phyloP scores from a whole-genome alignment of 1,140 invertebrate genomes.

The Berghia stephanieae region DNA sequence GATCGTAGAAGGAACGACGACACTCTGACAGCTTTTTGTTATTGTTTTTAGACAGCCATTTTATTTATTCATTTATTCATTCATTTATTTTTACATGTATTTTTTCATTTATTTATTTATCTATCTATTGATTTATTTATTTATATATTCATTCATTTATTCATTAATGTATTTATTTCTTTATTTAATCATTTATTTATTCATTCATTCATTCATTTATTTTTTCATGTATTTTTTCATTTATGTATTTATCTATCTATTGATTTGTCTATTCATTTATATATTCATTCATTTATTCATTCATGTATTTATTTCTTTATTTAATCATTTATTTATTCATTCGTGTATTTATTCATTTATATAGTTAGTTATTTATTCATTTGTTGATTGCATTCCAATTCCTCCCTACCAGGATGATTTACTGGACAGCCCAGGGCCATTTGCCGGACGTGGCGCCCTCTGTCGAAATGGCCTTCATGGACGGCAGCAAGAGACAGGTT shows the following conservation, averaged over 20 bases:
- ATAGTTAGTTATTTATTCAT: too few relatives aligned
- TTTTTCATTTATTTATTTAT: background rate
- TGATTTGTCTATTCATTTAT: too few relatives aligned
- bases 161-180: background rate
- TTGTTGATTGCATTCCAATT: background rate
- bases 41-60: background rate
- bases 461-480: constrained; percentile 94
- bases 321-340: too few relatives aligned
- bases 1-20: background rate
- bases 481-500: constrained; percentile 71
- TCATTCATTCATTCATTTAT: too few relatives aligned
- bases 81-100: background rate
- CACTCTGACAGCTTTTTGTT: background rate
- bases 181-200: too few relatives aligned
- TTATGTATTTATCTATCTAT: too few relatives aligned
- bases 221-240: too few relatives aligned
- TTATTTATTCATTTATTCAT: background rate
- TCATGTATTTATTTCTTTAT: too few relatives aligned
- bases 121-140: background rate
- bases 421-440: constrained; percentile 95
- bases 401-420: constrained; percentile 70
- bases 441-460: constrained; percentile 76
- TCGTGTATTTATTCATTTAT: too few relatives aligned
- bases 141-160: background rate
- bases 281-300: too few relatives aligned